Conservation (phyloP, 2,797 vertebrate species). For the Arctocebus calabarensis region DNA sequence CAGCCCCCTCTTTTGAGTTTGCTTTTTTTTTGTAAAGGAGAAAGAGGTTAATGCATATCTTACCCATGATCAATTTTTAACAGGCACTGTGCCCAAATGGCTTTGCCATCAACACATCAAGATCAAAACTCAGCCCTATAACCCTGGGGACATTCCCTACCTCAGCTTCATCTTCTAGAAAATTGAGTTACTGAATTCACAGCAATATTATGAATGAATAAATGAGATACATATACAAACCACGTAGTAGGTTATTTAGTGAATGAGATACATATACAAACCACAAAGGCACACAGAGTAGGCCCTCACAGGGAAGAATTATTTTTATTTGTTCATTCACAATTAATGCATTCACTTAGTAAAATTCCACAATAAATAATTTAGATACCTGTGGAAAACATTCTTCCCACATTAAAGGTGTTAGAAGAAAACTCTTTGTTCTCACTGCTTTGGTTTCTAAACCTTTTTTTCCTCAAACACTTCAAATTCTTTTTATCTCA, state of each 20-base stretch:
- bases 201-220: neutral
- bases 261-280: neutral
- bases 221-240: neutral
- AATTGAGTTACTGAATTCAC: neutral
- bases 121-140: neutral
- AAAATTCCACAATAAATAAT: neutral
- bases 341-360: neutral
- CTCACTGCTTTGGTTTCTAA: constrained; percentile 13
- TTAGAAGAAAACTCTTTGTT: constrained; percentile 1
- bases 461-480: neutral
- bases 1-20: neutral
- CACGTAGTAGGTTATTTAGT: no score
- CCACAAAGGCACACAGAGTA: neutral
- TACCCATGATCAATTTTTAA: neutral
- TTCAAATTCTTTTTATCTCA: constrained; percentile 32
- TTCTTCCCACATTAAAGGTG: neutral
- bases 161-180: neutral
- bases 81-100: neutral
- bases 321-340: neutral
- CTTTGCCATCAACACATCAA: neutral
- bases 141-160: neutral
- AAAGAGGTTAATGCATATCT: neutral
- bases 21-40: neutral
- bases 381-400: neutral
- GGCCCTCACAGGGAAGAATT: neutral